Percentiles rank a stretch among this genome's conserved stretches.
Evolutionary conservation across 2,113 vertebrate genomes (phyloP).

Genomic region (Rutilus rutilus): DNA sequence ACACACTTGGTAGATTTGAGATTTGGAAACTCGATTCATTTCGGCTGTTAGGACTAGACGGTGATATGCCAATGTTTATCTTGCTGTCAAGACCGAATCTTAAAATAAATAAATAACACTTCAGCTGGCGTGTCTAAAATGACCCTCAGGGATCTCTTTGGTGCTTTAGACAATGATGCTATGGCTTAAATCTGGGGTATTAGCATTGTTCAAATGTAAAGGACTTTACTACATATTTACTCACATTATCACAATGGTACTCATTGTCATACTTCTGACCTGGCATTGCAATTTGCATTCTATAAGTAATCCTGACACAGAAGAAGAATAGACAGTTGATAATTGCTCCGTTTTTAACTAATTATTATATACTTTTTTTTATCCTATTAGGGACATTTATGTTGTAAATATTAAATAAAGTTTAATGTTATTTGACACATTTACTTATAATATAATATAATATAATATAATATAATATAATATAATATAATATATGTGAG

Average conservation of each 20-base stretch:
- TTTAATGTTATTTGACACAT: background rate
- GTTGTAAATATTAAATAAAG: background rate
- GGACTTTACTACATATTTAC: slow-evolving; percentile 31
- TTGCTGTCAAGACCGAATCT: slow-evolving; percentile 48
- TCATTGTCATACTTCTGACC: background rate
- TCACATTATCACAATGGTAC: slow-evolving; percentile 32
- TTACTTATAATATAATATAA: background rate
- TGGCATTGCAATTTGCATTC: background rate
- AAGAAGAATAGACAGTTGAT: background rate
- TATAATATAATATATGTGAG: no score
- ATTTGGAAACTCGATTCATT: slow-evolving; percentile 50
- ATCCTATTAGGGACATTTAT: background rate
- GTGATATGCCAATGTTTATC: slow-evolving; percentile 59
- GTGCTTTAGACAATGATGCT: background rate
- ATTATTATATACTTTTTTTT: background rate
- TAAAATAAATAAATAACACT: slow-evolving; percentile 22
- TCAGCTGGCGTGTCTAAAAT: slow-evolving; percentile 20
- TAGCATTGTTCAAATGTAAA: slow-evolving; percentile 25
- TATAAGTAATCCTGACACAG: background rate
- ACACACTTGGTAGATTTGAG: background rate
- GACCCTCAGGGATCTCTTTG: slow-evolving; percentile 10
- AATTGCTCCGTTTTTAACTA: background rate
- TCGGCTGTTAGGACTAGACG: slow-evolving; percentile 44
- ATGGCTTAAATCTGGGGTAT: background rate
- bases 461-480: background rate